A percentile compares a stretch with the other conserved stretches of the same genome.
Conservation (phyloP, 2,113 vertebrate species). For the Protomyctophum bolini region DNA sequence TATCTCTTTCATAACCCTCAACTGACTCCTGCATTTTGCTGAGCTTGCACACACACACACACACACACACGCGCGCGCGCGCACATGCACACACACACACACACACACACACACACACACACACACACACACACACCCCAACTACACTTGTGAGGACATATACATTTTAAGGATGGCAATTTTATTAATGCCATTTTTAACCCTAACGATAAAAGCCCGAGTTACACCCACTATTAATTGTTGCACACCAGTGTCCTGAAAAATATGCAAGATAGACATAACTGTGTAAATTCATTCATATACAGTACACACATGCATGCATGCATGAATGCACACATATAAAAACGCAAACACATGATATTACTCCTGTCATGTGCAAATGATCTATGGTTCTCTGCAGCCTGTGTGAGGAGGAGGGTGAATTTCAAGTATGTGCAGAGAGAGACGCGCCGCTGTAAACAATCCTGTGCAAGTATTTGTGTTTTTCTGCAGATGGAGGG, state of each 20-base stretch:
- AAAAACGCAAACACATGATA: slow-evolving; percentile 26
- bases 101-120: slow-evolving; percentile 5
- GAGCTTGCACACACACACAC: slow-evolving; percentile 18
- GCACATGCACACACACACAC: slow-evolving; percentile 7
- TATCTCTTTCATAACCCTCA: slow-evolving; percentile 21
- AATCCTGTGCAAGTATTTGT: slow-evolving; percentile 34
- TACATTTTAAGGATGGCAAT: no score
- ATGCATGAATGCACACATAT: neutral
- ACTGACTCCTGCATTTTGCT: slow-evolving; percentile 43
- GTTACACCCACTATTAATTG: no score
- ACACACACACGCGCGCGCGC: neutral
- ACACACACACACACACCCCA: slow-evolving; percentile 13
- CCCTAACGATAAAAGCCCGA: no score
- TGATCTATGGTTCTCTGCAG: slow-evolving; percentile 47
- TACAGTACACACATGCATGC: neutral
- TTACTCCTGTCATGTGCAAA: slow-evolving; percentile 49
- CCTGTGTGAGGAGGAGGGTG: slow-evolving; percentile 14
- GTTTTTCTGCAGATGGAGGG: slow-evolving; percentile 11
- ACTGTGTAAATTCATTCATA: no score
- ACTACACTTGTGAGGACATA: no score
- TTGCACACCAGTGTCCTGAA: no score
- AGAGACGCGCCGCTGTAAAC: slow-evolving; percentile 48
- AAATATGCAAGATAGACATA: no score
- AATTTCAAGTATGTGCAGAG: slow-evolving; percentile 29
- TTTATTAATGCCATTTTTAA: no score